Evolutionary conservation across 2,797 vertebrate species (phyloP), one percentile per base, ranked within the genome.

Genomic region (Aphelocoma californica): DNA sequence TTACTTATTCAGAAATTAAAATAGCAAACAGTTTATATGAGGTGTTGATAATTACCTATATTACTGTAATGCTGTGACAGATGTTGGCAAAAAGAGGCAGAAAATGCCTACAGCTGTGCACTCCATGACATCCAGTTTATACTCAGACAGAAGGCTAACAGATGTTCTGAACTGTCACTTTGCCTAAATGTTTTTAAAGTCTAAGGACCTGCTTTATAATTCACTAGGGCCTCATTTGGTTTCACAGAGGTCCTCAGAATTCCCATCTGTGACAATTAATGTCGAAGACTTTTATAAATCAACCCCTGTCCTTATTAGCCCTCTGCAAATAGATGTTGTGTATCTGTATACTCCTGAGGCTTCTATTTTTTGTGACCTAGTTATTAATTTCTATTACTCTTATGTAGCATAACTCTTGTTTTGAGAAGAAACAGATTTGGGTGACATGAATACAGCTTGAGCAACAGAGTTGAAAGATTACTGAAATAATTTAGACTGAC

Each of bases 81-180:
- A 99, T 99, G 98, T 98, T 98, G 98, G 98, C 98, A 98, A 97
- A 98, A 97, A 98, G 98, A 98, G 98, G 97, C 98, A 98, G 98
- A 98, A 98, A 97, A 98, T 98, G 98, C 98, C 98, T 98, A 98
- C 98, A 99, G 98, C 98, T 98, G 98, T 98, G 98, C 98, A 97
- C 98, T 98, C 97, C 98, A 97, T 97, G 98, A 98, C 97, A 98
- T 97, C 96, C 95, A 97, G 96, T 94, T 97, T 96, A 88, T 94
- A 92, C 96, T 97, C 96, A 98, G 97, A 98, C 98, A 98, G 98
- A 98, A 98, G 97, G 97, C 96, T 98, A 98, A 97, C 98, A 99
- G 98, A 99, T 99, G 98, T 98, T 98, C 97, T 97, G 98, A 98
- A 98, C 98, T 98, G 98, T 98, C 98, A 98, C 97, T 98, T 98